A percentile compares a stretch with the other conserved stretches of the same genome.
phyloP scores from a whole-genome alignment of 2,113 vertebrate genomes.

The Sinocyclocheilus anshuiensis region DNA sequence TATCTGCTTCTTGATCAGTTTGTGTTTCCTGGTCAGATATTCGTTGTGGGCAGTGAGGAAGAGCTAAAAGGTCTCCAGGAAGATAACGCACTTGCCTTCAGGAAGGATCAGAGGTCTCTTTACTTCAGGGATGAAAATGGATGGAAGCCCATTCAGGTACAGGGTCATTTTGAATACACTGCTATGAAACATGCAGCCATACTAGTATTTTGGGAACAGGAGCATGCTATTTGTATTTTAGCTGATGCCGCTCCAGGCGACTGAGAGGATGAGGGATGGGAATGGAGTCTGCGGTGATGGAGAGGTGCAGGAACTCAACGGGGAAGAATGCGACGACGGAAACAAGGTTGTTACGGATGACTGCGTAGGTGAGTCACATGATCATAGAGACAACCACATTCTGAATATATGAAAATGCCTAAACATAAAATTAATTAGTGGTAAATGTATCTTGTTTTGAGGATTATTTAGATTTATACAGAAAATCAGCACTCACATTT shows the following conservation, averaged over 20 bases:
- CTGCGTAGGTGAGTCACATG: conserved; percentile 86
- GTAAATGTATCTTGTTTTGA: neutral
- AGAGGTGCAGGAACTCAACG: conserved; percentile 80
- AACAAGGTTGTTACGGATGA: conserved; percentile 83
- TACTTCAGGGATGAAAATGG: conserved; percentile 93
- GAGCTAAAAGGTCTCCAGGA: conserved; percentile 84
- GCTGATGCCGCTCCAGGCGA: conserved; percentile 82
- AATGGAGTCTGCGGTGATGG: conserved; percentile 87
- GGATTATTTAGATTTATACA: neutral
- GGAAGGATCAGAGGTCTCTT: conserved; percentile 90
- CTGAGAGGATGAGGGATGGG: conserved; percentile 73
- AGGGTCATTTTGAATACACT: neutral
- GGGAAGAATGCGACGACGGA: conserved; percentile 92
- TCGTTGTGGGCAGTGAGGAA: conserved; percentile 90
- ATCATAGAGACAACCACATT: neutral
- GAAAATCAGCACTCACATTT: neutral
- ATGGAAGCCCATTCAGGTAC: conserved; percentile 96
- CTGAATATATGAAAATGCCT: neutral
- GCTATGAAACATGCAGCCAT: neutral
- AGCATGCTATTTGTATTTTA: conserved; percentile 59
- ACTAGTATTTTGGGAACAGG: neutral
- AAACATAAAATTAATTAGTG: neutral
- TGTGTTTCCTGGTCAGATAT: conserved; percentile 81
- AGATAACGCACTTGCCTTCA: conserved; percentile 90
- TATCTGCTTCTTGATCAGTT: neutral